phyloP scores from a whole-genome alignment of 2,113 vertebrate species.

The Pelecanoides urinatrix region DNA sequence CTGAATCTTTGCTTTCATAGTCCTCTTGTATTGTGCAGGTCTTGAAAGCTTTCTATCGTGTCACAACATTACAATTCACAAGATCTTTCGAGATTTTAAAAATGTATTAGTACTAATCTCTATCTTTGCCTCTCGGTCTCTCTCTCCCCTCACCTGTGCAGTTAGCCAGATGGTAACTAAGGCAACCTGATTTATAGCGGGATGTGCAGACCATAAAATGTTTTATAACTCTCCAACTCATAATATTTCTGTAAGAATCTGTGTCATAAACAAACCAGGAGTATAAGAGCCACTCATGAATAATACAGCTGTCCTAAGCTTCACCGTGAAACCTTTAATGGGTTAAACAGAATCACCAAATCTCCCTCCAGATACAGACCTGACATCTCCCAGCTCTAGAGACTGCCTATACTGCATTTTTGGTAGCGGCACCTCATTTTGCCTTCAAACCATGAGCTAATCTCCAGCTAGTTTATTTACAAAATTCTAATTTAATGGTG shows the following conservation, averaged over 20 bases:
- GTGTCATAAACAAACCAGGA: neutral
- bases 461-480: neutral
- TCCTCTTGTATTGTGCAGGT: neutral
- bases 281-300: neutral
- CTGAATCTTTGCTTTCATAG: neutral
- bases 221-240: neutral
- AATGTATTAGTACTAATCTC: constrained; percentile 8
- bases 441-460: neutral
- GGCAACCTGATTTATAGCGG: constrained; percentile 4
- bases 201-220: neutral
- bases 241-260: neutral
- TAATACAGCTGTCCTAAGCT: neutral
- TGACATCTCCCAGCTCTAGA: neutral
- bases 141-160: constrained; percentile 3
- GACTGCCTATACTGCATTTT: neutral
- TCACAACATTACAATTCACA: neutral
- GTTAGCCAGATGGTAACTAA: constrained; percentile 43
- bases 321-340: neutral
- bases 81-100: neutral
- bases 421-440: neutral
- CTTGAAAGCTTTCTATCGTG: neutral
- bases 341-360: neutral
- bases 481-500: neutral
- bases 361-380: neutral
- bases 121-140: neutral